Evolutionary conservation across 1,140 invertebrate genomes (phyloP).

Genomic region (Eueides isabella): DNA sequence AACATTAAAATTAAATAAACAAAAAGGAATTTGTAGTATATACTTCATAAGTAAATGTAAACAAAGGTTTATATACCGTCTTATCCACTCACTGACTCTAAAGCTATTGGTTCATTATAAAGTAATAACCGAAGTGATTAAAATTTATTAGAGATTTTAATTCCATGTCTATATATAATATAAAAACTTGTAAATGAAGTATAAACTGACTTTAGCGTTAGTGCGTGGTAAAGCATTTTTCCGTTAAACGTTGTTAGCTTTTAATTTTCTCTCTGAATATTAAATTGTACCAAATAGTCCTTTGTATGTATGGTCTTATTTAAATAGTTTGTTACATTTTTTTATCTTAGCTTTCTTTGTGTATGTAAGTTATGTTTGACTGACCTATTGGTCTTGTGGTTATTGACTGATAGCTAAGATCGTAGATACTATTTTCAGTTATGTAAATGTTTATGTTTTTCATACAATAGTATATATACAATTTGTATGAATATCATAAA

Average conservation of each 20-base stretch:
- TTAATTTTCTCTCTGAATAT: background rate
- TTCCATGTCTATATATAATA: background rate
- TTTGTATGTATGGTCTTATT: background rate
- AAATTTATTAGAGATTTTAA: background rate
- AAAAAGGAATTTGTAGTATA: too few relatives aligned
- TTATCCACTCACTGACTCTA: background rate
- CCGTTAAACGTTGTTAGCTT: background rate
- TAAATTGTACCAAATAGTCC: background rate
- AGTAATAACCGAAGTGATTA: too few relatives aligned
- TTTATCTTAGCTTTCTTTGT: background rate
- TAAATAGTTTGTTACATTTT: background rate
- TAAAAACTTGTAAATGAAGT: background rate
- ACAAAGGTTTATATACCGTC: background rate
- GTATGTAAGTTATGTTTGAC: background rate
- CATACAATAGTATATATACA: background rate
- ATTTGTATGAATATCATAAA: background rate
- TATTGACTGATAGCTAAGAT: slow-evolving; percentile 2
- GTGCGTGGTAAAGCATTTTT: background rate
- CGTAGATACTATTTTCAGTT: background rate
- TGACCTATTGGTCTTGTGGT: too few relatives aligned
- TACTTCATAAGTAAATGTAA: too few relatives aligned
- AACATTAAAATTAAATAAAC: too few relatives aligned
- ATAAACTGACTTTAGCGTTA: background rate
- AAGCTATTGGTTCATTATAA: background rate
- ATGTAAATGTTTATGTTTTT: background rate